Conservation (phyloP, 2,888 invertebrate genomes). For the Agrenia bidenticulata region DNA sequence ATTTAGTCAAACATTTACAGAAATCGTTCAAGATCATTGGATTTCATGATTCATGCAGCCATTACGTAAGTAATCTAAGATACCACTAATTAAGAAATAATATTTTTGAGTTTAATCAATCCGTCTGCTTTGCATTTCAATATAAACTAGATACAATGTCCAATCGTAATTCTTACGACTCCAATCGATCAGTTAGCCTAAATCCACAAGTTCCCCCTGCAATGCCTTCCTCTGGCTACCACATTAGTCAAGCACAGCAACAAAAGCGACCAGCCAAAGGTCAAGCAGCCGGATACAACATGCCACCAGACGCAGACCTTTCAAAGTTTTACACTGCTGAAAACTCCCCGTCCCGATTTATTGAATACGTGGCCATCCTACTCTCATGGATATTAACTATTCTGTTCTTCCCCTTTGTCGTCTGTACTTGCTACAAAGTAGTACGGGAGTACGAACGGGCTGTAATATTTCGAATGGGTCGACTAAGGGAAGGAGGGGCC, state of each 20-base stretch:
- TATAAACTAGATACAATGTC: slow-evolving; percentile 26
- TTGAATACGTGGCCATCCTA: slow-evolving; percentile 37
- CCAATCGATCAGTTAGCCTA: slow-evolving; percentile 25
- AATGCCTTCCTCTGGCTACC: neutral
- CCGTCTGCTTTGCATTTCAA: too few relatives aligned
- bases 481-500: slow-evolving; percentile 59
- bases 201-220: neutral
- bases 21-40: too few relatives aligned
- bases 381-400: slow-evolving; percentile 33
- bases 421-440: slow-evolving; percentile 54
- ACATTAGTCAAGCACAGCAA: neutral
- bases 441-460: slow-evolving; percentile 61
- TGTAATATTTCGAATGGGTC: slow-evolving; percentile 60
- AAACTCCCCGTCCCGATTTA: slow-evolving; percentile 22
- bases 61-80: too few relatives aligned
- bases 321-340: neutral
- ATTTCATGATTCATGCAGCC: too few relatives aligned
- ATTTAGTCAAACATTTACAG: too few relatives aligned
- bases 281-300: neutral
- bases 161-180: slow-evolving; percentile 34
- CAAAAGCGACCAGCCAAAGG: neutral
- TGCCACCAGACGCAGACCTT: neutral
- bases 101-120: too few relatives aligned
- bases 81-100: too few relatives aligned
- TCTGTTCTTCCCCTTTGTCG: slow-evolving; percentile 30